Conservation (phyloP, 2,797 vertebrate genomes). For the Coregonus suidteri region DNA sequence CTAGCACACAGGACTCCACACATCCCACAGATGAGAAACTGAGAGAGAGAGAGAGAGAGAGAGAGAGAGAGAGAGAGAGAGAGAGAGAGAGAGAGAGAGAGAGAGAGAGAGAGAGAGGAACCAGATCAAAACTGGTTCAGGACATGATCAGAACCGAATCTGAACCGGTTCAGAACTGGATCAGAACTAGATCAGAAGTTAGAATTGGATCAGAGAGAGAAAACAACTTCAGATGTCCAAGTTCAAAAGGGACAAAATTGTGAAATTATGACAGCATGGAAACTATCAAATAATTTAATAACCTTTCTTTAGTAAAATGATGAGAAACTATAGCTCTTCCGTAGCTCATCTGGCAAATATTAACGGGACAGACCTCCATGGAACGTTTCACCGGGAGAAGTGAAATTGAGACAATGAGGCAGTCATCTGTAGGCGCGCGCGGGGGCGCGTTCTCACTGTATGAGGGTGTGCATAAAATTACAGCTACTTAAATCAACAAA, state of each 20-base stretch:
- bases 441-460: too few species aligned
- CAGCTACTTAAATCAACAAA: background rate
- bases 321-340: background rate
- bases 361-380: background rate
- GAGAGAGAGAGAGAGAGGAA: slow-evolving; percentile 37
- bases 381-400: background rate
- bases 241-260: background rate
- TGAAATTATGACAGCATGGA: background rate
- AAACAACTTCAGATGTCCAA: background rate
- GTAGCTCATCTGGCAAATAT: background rate
- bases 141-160: background rate
- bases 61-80: slow-evolving; percentile 44
- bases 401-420: background rate
- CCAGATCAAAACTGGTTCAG: background rate
- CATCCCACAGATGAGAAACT: slow-evolving; percentile 96
- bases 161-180: background rate
- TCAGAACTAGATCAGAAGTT: background rate
- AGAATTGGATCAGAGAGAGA: background rate
- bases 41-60: slow-evolving; percentile 52
- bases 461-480: background rate
- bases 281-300: background rate
- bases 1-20: slow-evolving; percentile 95
- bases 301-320: background rate
- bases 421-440: background rate
- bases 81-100: slow-evolving; percentile 51